phyloP scores from a whole-genome alignment of 2,888 invertebrate species.

The Tuberolachnus salignus region DNA sequence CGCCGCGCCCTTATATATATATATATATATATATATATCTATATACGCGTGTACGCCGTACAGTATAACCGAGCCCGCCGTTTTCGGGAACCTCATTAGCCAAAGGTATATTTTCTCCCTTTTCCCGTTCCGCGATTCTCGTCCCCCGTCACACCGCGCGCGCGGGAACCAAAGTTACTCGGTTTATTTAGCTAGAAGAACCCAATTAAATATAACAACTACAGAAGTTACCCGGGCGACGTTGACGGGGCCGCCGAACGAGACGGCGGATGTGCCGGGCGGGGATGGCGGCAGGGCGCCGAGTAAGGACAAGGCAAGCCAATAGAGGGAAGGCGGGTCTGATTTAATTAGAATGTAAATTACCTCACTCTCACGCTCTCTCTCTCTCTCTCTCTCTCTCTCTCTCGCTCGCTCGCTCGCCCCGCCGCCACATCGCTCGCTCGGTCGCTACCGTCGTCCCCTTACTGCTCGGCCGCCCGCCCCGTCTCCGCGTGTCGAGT shows the following conservation, averaged over 20 bases:
- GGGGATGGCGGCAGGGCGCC: neutral
- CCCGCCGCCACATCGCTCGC: too few species aligned
- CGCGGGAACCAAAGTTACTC: conserved; percentile 47
- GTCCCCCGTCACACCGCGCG: too few species aligned
- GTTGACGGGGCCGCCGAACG: conserved; percentile 48
- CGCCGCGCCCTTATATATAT: too few species aligned
- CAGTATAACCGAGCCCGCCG: neutral
- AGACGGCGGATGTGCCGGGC: neutral
- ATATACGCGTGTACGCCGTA: too few species aligned
- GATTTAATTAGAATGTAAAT: conserved; percentile 57
- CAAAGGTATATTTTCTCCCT: conserved; percentile 50
- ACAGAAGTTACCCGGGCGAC: conserved; percentile 55
- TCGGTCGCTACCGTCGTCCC: too few species aligned
- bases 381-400: too few species aligned
- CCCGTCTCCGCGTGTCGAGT: conserved; percentile 5
- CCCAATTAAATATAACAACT: conserved; percentile 56
- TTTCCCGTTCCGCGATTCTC: conserved; percentile 19
- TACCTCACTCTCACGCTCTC: conserved; percentile 42
- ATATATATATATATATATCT: too few species aligned
- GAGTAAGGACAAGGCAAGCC: too few species aligned
- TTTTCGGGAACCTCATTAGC: conserved; percentile 49
- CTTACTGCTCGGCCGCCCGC: too few species aligned
- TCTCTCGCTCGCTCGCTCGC: too few species aligned
- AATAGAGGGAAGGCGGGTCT: conserved; percentile 17
- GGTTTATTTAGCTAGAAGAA: conserved; percentile 55